Conservation (phyloP, 2,797 vertebrate genomes). For the Furcifer pardalis region DNA sequence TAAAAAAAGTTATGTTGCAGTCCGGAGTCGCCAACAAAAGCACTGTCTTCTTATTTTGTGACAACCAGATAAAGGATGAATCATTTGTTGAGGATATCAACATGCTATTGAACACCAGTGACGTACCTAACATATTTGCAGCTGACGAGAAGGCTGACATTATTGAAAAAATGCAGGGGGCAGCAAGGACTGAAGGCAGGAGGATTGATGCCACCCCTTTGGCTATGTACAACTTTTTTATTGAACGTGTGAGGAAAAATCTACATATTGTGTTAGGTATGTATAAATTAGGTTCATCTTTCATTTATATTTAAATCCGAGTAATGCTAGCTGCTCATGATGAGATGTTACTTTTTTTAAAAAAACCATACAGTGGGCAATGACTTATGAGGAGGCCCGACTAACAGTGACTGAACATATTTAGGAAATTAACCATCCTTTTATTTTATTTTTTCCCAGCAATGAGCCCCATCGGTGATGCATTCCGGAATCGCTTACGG, state of each 20-base stretch:
- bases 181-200: conserved; percentile 82
- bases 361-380: not conserved
- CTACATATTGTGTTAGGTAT: conserved; percentile 92
- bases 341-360: no score
- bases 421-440: not conserved
- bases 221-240: conserved; percentile 92
- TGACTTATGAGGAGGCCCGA: not conserved
- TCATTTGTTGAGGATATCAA: conserved; percentile 91
- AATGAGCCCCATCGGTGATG: conserved; percentile 93
- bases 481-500: conserved; percentile 90
- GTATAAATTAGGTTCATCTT: conserved; percentile 35
- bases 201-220: conserved; percentile 87
- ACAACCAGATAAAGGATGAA: conserved; percentile 93
- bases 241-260: conserved; percentile 89
- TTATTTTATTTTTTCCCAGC: conserved; percentile 76
- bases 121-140: conserved; percentile 92
- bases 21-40: conserved; percentile 81
- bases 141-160: conserved; percentile 91
- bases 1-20: conserved; percentile 90
- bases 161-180: conserved; percentile 87
- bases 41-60: conserved; percentile 87
- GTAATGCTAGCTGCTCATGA: not conserved
- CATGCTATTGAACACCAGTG: conserved; percentile 91
- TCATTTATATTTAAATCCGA: conserved; percentile 19
- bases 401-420: not conserved